Evolutionary conservation across 2,797 vertebrate species (phyloP), one percentile per base, ranked within the genome.

Genomic region (Allobates femoralis): DNA sequence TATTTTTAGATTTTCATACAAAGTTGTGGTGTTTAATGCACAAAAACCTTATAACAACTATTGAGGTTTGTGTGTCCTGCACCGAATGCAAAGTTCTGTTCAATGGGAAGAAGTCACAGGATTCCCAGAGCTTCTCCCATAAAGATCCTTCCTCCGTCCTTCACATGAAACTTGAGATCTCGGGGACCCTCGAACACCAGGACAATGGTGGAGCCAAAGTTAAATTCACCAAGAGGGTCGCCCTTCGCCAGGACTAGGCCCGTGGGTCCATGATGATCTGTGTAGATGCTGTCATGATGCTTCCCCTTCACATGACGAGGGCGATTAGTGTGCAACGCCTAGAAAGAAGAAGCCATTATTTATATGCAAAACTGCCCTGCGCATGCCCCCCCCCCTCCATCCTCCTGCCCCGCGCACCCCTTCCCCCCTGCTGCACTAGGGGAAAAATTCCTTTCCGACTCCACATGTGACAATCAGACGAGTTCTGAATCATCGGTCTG

Each of bases 121-220:
- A 64, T 34, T 0, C 85, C 88, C 32, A 69, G 73, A 1, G 66
- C 85, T 15, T 79, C 76, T 5, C 81, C 88, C n/a, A 80, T 60
- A 2, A 53, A 28, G 26, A 89, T 56, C 16, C 41, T 26, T 2
- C 14, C 15, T 8, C 77, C 81, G 1, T 58, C 53, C 32, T 32
- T 81, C 0, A 56, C 12, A 2, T 77, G 66, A 37, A 80, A 76
- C 41, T 74, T 64, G 32, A 89, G 87, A 30, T 64, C 46, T 15
- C 50, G 76, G 11, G 88, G 88, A 1, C 50, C 88, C 34, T 87
- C 80, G 37, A 89, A 87, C 3, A 89, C 60, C 11, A 87, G 67
- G 19, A 89, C 85, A 23, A 87, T 81, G 51, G 85, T 89, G 15
- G 88, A 89, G 3, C 88, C 88, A 53, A 89, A 80, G 41, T 88